Evolutionary conservation across 2,113 vertebrate species (phyloP).

Genomic region (Anolis sagrei): DNA sequence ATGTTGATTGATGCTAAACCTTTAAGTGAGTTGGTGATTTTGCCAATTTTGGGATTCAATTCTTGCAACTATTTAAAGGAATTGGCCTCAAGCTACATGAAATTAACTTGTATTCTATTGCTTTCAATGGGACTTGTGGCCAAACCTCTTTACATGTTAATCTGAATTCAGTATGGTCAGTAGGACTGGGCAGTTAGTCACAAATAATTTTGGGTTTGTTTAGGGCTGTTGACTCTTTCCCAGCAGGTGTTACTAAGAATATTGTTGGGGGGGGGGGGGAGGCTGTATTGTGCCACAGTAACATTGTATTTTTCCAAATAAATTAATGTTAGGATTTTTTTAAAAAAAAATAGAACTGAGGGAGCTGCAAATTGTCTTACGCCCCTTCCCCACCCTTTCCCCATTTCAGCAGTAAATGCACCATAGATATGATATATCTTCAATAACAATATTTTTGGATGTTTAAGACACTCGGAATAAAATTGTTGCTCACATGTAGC

Average conservation of each 20-base stretch:
- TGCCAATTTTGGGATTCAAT: neutral
- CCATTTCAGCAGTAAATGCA: slow-evolving; percentile 25
- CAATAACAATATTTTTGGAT: slow-evolving; percentile 69
- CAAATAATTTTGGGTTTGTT: neutral
- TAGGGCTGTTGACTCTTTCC: neutral
- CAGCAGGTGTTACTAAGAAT: neutral
- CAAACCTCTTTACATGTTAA: neutral
- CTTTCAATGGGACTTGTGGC: neutral
- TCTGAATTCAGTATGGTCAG: neutral
- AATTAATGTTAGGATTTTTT: neutral
- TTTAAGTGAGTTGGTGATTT: neutral
- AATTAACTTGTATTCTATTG: neutral
- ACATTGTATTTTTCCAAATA: neutral
- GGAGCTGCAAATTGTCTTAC: neutral
- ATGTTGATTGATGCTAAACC: neutral
- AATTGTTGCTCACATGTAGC: slow-evolving; percentile 69
- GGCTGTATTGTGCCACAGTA: too few species aligned
- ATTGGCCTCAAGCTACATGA: neutral
- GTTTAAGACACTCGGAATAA: slow-evolving; percentile 66
- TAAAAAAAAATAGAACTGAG: neutral
- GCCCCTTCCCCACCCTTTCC: neutral
- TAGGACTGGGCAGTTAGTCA: neutral
- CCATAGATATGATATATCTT: slow-evolving; percentile 67
- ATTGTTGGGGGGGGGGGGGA: too few species aligned
- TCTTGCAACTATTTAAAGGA: neutral